Evolutionary conservation across 35 echinoderm and acorn worm genomes (phyloP).

Genomic region (Diadema setosum): DNA sequence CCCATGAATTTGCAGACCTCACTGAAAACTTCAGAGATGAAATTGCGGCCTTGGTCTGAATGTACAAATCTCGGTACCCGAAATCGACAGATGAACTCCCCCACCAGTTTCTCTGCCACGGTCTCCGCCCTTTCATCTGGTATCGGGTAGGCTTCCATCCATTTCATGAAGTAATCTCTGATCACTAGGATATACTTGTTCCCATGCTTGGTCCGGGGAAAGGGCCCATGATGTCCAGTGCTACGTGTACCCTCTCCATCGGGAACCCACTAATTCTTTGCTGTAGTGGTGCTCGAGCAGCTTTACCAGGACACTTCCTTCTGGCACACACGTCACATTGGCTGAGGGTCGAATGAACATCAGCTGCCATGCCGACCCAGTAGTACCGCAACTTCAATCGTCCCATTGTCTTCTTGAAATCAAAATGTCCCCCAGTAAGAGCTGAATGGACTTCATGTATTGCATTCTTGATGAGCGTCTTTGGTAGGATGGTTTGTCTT

Average conservation of each 20-base stretch:
- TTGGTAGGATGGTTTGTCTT: too few relatives aligned
- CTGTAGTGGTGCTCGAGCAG: slow-evolving; percentile 24
- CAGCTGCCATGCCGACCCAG: background rate
- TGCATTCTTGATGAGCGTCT: background rate
- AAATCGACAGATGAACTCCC: slow-evolving; percentile 33
- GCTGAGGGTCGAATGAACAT: background rate
- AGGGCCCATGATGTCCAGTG: slow-evolving; percentile 64
- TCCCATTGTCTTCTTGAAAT: background rate
- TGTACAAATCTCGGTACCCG: slow-evolving; percentile 15
- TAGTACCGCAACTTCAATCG: background rate
- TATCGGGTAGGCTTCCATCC: slow-evolving; percentile 46
- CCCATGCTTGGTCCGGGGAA: slow-evolving; percentile 14
- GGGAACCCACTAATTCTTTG: slow-evolving; percentile 1
- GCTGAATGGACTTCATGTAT: background rate
- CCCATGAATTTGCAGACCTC: too few relatives aligned
- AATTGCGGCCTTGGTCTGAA: slow-evolving; percentile 64
- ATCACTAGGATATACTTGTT: slow-evolving; percentile 50
- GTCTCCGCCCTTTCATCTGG: slow-evolving; percentile 32
- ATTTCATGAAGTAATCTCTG: slow-evolving; percentile 38
- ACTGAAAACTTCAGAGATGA: slow-evolving; percentile 27
- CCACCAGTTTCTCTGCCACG: slow-evolving; percentile 33
- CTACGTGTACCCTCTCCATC: slow-evolving; percentile 75
- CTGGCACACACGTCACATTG: background rate
- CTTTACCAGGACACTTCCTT: background rate
- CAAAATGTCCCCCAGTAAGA: background rate